These are phyloP conservation scores for Ichneumoninae sp. DNA, from an alignment of 2,888 invertebrate species.

Conservation along the genomic window DNA sequence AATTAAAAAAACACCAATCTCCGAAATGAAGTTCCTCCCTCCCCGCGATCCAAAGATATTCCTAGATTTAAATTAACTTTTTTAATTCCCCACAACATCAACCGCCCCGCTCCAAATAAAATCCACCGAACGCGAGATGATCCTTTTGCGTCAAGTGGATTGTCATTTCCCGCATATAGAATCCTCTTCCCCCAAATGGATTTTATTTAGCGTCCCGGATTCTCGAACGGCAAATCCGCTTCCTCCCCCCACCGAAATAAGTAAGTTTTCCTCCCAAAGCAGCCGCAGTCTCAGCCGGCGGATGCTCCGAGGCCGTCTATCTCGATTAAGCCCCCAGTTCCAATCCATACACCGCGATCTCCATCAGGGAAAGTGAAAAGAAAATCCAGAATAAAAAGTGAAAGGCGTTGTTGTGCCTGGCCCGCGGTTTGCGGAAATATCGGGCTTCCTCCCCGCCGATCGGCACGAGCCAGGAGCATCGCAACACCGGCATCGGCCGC, in stretches of 20 bases:
- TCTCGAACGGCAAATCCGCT: background rate
- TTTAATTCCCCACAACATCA: too few relatives aligned
- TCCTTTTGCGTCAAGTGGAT: too few relatives aligned
- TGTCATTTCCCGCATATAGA: too few relatives aligned
- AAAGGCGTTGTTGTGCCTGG: conserved; percentile 62
- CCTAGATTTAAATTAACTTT: too few relatives aligned
- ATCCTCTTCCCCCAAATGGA: too few relatives aligned
- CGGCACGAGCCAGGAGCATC: conserved; percentile 54
- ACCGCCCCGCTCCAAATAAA: too few relatives aligned
- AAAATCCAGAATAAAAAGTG: conserved; percentile 65
- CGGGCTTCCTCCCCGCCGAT: conserved; percentile 47
- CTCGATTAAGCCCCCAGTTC: conserved; percentile 10
- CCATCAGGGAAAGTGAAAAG: conserved; percentile 52
- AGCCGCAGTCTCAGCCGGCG: background rate
- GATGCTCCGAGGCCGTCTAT: background rate
- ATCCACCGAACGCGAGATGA: too few relatives aligned
- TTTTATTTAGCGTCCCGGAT: too few relatives aligned
- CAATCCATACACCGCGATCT: conserved; percentile 3
- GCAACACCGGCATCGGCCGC: conserved; percentile 49
- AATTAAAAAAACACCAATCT: too few relatives aligned
- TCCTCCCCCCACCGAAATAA: background rate
- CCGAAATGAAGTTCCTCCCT: too few relatives aligned
- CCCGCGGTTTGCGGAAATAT: conserved; percentile 56
- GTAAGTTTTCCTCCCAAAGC: background rate
- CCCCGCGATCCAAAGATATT: too few relatives aligned